phyloP scores from a whole-genome alignment of 92 coral and sea anemone species.

The Siderastrea siderea region DNA sequence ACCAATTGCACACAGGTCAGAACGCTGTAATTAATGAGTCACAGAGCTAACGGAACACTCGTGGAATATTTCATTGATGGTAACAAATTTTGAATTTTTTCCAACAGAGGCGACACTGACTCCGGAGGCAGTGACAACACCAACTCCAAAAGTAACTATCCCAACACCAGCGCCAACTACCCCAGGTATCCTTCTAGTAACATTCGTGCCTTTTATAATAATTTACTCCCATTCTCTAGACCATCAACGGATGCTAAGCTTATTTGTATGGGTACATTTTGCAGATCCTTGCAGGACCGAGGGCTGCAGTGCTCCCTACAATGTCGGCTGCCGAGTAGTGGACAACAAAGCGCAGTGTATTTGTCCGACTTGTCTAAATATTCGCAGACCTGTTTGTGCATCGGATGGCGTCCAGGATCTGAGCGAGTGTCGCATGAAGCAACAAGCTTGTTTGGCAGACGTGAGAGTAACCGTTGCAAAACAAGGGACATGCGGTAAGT shows the following conservation, averaged over 20 bases:
- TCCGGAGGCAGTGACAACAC: background rate
- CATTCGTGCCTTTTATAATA: no score
- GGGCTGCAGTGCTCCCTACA: conserved; percentile 70
- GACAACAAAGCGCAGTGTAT: conserved; percentile 59
- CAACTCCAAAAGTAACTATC: background rate
- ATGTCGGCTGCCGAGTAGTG: conserved; percentile 51
- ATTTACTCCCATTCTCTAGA: no score
- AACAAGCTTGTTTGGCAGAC: conserved; percentile 55
- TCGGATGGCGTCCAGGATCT: conserved; percentile 65
- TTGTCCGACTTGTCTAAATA: conserved; percentile 66
- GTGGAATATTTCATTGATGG: background rate
- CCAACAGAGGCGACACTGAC: background rate
- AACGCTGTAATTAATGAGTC: no score
- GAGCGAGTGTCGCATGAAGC: conserved; percentile 64
- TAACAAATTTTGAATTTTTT: background rate
- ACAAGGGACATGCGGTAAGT: conserved; percentile 71
- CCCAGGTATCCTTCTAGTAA: background rate
- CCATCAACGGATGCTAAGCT: background rate
- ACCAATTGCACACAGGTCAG: no score
- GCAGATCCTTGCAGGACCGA: conserved; percentile 75
- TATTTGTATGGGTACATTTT: background rate
- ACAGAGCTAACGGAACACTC: no score
- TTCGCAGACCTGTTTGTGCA: conserved; percentile 66
- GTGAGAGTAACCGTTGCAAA: conserved; percentile 31
- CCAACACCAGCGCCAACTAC: background rate